Evolutionary conservation across 2,888 invertebrate genomes (phyloP), one percentile per base, ranked within the genome.

Genomic region (Orchesella flavescens): DNA sequence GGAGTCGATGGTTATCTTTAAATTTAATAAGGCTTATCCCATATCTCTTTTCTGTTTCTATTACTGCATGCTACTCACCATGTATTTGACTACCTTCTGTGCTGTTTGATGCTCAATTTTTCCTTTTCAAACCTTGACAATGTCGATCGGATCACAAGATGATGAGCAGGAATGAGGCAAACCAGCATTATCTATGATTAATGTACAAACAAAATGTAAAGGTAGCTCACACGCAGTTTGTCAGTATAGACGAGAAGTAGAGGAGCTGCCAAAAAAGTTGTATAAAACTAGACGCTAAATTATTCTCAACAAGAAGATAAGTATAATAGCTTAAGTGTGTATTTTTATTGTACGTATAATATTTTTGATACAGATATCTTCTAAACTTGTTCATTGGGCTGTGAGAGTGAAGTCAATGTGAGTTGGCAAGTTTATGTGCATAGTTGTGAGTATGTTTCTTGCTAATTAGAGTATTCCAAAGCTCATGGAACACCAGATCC

Each of bases 1-100:
- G 24, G 1, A 76, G n/a, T 43, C 73, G 80, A 80, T 80, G 44
- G 17, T 80, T 80, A 80, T 80, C 80, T 65, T 44, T 43, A 73
- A 80, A 80, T 80, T 80, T 80, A 80, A 80, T 80, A 80, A 80
- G 73, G 73, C 80, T 81, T 81, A 81, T 81, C 81, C 73, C 68
- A 23, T 68, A 73, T 81, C 81, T 81, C 24, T 43, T 65, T 71
- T 71, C 57, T 77, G 43, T 68, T 77, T 68, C 57, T 21, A 77
- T 77, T 68, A 66, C 57, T 57, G 34, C 34, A n/a, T n/a, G n/a
- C n/a, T 69, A 12, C 53, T 57, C 59, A 59, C 59, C 17, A 21
- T 3, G 3, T 19, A 59, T 34, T 2, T 4, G 34, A 34, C 10
- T 63, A 63, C 34, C 24, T 66, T 44, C 44, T 66, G 19, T 44